phyloP scores from a whole-genome alignment of 2,113 vertebrate genomes.

The Syngnathus scovelli region DNA sequence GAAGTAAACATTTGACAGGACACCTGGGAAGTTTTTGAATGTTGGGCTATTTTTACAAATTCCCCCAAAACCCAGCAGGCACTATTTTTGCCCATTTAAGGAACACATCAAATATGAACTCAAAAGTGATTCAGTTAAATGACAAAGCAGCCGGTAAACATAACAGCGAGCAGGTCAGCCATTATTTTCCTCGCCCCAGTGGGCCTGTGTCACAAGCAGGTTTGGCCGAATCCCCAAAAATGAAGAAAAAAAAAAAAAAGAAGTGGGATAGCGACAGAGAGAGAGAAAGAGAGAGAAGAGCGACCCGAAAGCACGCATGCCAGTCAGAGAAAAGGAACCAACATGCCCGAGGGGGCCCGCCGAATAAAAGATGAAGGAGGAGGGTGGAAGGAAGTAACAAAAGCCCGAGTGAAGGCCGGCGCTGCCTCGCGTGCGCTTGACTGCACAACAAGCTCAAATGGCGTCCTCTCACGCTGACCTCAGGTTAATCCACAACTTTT shows the following conservation, averaged over 20 bases:
- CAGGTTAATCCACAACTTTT: conserved; percentile 12
- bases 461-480: conserved; percentile 19
- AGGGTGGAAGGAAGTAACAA: conserved; percentile 36
- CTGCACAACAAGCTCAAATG: conserved; percentile 14
- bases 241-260: conserved; percentile 22
- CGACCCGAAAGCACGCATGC: conserved; percentile 22
- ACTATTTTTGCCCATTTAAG: background rate
- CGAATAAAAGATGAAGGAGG: conserved; percentile 50
- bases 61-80: background rate
- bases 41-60: background rate
- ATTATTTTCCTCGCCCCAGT: conserved; percentile 32
- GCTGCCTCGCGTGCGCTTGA: conserved; percentile 18
- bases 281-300: conserved; percentile 16
- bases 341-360: conserved; percentile 45
- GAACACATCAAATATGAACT: conserved; percentile 34
- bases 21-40: background rate
- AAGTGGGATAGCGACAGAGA: conserved; percentile 47
- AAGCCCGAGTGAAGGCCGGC: conserved; percentile 26
- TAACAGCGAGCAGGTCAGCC: conserved; percentile 44
- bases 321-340: conserved; percentile 33
- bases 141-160: conserved; percentile 9
- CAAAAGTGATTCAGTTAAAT: conserved; percentile 10
- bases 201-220: conserved; percentile 45
- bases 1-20: conserved; percentile 4
- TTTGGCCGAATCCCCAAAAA: conserved; percentile 40